phyloP scores from a whole-genome alignment of 2,888 invertebrate genomes.

The Nemoura dubitans region DNA sequence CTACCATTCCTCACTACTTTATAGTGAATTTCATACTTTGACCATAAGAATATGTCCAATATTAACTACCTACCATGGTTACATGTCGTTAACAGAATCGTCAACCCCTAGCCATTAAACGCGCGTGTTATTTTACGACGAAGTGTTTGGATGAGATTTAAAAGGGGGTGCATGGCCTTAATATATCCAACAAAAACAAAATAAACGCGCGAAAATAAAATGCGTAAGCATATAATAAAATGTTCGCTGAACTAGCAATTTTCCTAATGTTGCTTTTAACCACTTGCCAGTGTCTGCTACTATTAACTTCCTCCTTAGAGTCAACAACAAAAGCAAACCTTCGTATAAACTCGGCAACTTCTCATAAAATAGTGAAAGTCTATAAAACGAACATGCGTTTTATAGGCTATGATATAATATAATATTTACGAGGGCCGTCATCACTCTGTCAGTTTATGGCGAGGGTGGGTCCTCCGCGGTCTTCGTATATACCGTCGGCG shows the following conservation, averaged over 20 bases:
- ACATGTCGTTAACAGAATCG: no score
- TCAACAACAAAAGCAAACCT: not conserved
- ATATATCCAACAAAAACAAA: not conserved
- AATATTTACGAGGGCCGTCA: conserved; percentile 35
- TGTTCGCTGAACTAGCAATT: not conserved
- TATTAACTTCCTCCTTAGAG: not conserved
- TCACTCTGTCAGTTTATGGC: conserved; percentile 31
- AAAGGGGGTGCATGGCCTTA: not conserved
- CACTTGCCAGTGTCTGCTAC: not conserved
- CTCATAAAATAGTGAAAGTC: not conserved
- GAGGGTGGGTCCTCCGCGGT: not conserved
- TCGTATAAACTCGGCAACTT: not conserved
- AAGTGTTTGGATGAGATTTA: not conserved
- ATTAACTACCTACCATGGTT: no score
- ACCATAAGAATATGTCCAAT: no score
- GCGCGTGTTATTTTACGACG: not conserved
- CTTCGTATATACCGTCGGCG: not conserved
- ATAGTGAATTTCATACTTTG: no score
- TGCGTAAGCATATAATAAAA: not conserved
- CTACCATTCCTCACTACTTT: no score
- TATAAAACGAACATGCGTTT: conserved; percentile 34
- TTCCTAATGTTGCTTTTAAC: not conserved
- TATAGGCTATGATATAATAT: conserved; percentile 39
- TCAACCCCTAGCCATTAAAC: not conserved
- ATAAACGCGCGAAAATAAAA: not conserved